Percentiles rank a stretch among this genome's conserved stretches.
Conservation (phyloP, 2,888 invertebrate genomes). For the Trissonchulus latispiculum region DNA sequence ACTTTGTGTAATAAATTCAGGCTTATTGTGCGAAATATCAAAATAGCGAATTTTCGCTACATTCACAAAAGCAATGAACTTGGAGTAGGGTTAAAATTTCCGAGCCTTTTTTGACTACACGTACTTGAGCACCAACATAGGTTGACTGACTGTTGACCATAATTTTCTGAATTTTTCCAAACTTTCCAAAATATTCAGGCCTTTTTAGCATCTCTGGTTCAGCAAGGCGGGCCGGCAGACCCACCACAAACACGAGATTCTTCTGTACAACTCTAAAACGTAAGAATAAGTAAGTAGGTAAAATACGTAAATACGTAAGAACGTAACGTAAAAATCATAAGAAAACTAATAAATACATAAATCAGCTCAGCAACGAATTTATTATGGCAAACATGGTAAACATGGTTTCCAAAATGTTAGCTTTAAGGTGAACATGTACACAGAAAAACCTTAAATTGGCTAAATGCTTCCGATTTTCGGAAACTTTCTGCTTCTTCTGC, state of each 20-base stretch:
- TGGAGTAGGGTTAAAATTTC: too few relatives aligned
- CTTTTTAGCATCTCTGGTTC: conserved; percentile 92
- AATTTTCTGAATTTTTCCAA: conserved; percentile 98
- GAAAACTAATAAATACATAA: too few relatives aligned
- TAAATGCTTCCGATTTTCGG: conserved; percentile 91
- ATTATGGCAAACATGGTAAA: too few relatives aligned
- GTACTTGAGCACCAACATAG: conserved; percentile 14
- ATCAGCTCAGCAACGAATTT: too few relatives aligned
- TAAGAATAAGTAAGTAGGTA: conserved; percentile 5
- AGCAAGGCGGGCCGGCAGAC: conserved; percentile 84
- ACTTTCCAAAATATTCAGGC: conserved; percentile 98
- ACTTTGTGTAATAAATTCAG: too few relatives aligned
- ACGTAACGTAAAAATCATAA: too few relatives aligned
- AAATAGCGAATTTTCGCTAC: too few relatives aligned
- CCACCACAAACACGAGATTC: conserved; percentile 98
- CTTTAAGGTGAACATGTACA: too few relatives aligned
- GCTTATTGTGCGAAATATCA: too few relatives aligned
- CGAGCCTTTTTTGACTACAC: not conserved
- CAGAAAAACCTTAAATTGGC: conserved; percentile 74
- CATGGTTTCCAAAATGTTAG: too few relatives aligned
- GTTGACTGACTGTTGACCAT: conserved; percentile 72
- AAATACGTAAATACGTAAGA: too few relatives aligned
- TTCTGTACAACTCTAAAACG: conserved; percentile 77
- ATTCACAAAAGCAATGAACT: too few relatives aligned
- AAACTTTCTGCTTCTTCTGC: conserved; percentile 80